Evolutionary conservation across 1,140 invertebrate genomes (phyloP), one percentile per base, ranked within the genome.

Genomic region (Stegodyphus mimosarum): DNA sequence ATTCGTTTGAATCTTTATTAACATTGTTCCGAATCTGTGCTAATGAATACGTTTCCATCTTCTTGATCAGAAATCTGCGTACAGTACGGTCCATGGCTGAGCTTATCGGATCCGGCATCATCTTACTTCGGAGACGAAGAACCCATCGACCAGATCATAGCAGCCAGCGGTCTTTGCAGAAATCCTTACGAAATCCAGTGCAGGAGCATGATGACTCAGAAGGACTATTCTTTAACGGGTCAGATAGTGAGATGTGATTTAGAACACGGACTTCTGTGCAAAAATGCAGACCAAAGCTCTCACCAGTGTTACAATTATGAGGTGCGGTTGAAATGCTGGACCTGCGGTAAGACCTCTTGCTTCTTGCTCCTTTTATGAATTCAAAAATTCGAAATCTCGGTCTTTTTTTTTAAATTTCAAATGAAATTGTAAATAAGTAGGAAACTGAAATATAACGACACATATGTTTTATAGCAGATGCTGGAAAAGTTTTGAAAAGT

Each of bases 211-310:
- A 73, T 77, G 7, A 86, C 78, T 1, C 15, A 55, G 7, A 69
- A 71, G 13, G 79, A 83, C 50, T 87, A 83, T 18, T 64, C 72
- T 11, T 15, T 72, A 53, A 77, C 63, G 50, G 89, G 89, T 1
- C 90, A 90, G 71, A 87, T 83, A 1, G 88, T 90, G 0, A 89
- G 88, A 7, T 92, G 91, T 87, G 87, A 90, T 70, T 55, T 91
- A 5, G 87, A 88, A 6, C 88, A 89, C 52, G 91, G 91, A 33
- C 87, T 92, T 6, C 87, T 88, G 13, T 92, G 91, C 85, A 77
- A 76, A 49, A 90, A 91, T 11, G 6, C 48, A 7, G 53, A 83
- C 11, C 86, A 87, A 50, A 7, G 33, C 5, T 76, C 80, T 6
- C 9, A 55, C 2, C 52, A 66, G 18, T 90, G 90, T 69, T 88